These are phyloP conservation scores for Microcaecilia unicolor DNA, from an alignment of 2,797 vertebrate genomes.

Conservation along the genomic window DNA sequence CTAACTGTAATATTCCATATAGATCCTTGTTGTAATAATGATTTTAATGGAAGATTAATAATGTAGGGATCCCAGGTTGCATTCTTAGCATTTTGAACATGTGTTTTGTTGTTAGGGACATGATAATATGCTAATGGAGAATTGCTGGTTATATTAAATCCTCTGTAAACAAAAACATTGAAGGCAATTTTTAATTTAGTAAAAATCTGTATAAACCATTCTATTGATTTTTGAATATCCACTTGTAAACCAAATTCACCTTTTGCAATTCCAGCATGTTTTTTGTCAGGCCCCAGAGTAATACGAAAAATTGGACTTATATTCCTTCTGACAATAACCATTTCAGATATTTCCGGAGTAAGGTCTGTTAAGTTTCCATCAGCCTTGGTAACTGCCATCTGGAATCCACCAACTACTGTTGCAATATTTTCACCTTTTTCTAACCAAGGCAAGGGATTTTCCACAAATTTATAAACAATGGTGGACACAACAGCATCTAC, in stretches of 20 bases:
- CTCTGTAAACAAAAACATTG: constrained; percentile 27
- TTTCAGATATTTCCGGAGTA: constrained; percentile 17
- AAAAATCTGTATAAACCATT: constrained; percentile 42
- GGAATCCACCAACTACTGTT: constrained; percentile 32
- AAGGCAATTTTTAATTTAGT: constrained; percentile 31
- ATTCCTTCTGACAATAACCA: constrained; percentile 32
- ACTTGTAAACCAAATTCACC: constrained; percentile 40
- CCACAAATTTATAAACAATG: constrained; percentile 40
- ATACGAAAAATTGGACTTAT: constrained; percentile 6
- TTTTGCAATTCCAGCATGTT: neutral
- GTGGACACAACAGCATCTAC: constrained; percentile 13
- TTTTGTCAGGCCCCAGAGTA: constrained; percentile 17
- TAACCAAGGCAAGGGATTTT: constrained; percentile 49
- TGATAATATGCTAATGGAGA: constrained; percentile 15
- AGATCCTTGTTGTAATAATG: constrained; percentile 13
- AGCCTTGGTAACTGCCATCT: constrained; percentile 15
- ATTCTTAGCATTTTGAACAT: neutral
- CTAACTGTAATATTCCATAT: constrained; percentile 11
- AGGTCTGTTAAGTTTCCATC: neutral
- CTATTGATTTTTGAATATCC: neutral
- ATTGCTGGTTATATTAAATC: neutral
- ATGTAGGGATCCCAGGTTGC: constrained; percentile 14
- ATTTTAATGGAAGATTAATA: constrained; percentile 33
- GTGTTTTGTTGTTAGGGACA: constrained; percentile 12
- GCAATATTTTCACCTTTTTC: neutral